Conservation (phyloP, 2,797 vertebrate species). For the Sparidentex hasta region DNA sequence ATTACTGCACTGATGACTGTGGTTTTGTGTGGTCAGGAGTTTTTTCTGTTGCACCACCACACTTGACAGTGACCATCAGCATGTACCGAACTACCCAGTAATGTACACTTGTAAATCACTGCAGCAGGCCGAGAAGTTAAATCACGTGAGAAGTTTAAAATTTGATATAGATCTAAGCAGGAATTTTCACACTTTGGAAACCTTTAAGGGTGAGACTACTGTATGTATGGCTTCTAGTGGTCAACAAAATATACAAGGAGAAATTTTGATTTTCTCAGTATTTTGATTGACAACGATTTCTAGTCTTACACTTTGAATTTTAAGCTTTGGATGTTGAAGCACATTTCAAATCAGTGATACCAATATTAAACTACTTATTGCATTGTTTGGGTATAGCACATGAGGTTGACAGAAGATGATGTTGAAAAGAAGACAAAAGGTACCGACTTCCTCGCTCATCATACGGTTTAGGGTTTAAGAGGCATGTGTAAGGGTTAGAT, state of each 20-base stretch:
- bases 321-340: neutral
- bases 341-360: slow-evolving; percentile 9
- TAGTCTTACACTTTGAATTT: neutral
- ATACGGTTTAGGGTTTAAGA: slow-evolving; percentile 6
- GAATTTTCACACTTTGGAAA: neutral
- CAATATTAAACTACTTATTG: neutral
- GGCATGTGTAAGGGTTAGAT: slow-evolving; percentile 82
- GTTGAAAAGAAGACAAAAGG: slow-evolving; percentile 8
- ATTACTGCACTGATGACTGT: neutral
- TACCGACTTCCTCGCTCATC: slow-evolving; percentile 27
- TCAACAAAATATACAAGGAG: neutral
- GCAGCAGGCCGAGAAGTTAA: neutral
- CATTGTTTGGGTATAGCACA: neutral
- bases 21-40: neutral
- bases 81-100: neutral
- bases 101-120: neutral
- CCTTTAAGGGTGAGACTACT: neutral
- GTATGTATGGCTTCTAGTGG: slow-evolving; percentile 11
- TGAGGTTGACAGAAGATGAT: slow-evolving; percentile 24
- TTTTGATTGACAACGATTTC: slow-evolving; percentile 26
- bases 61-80: neutral
- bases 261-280: slow-evolving; percentile 22
- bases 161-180: slow-evolving; percentile 13
- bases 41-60: neutral
- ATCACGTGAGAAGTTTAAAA: neutral